Conservation (phyloP, 2,888 invertebrate species). For the Drosophila eohydei region DNA sequence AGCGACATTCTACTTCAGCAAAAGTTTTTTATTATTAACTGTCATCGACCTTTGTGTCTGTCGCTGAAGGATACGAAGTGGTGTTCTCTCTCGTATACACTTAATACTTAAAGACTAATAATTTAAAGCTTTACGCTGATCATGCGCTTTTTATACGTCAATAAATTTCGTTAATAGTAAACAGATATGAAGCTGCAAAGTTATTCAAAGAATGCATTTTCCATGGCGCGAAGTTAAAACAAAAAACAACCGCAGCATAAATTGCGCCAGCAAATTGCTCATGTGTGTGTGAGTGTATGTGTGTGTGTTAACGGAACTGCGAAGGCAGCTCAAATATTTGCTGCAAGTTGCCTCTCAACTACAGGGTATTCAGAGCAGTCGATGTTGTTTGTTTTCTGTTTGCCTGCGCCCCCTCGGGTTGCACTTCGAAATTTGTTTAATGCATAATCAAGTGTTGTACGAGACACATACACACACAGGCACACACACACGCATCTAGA, state of each 20-base stretch:
- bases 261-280: not conserved
- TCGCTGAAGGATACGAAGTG: too few relatives aligned
- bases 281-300: not conserved
- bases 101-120: not conserved
- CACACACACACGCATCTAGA: slow-evolving; percentile 4
- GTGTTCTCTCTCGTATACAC: not conserved
- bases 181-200: not conserved
- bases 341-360: not conserved
- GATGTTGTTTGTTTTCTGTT: not conserved
- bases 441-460: slow-evolving; percentile 64
- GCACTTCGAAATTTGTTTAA: slow-evolving; percentile 40
- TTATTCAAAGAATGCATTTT: not conserved
- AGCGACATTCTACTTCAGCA: too few relatives aligned
- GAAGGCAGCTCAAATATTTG: slow-evolving; percentile 1
- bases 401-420: not conserved
- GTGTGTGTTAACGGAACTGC: not conserved
- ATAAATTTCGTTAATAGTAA: not conserved
- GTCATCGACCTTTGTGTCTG: too few relatives aligned
- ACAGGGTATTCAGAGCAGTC: not conserved
- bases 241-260: slow-evolving; percentile 4
- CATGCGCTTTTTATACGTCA: not conserved
- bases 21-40: too few relatives aligned
- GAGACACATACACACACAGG: not conserved
- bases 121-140: too few relatives aligned
- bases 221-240: not conserved